Evolutionary conservation across 2,888 invertebrate species (phyloP).

Genomic region (Zeuzera pyrina): DNA sequence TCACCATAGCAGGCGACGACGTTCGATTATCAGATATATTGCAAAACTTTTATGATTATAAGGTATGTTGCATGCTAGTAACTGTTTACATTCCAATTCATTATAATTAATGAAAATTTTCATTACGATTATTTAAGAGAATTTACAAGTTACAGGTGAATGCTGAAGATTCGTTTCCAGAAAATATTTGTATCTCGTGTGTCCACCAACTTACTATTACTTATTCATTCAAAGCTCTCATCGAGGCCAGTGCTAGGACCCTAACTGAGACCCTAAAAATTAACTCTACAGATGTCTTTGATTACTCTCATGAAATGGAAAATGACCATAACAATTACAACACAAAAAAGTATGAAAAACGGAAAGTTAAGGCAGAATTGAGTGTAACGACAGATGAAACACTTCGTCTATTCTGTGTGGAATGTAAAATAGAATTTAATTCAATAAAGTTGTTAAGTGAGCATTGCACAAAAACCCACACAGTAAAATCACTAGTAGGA

Average conservation of each 20-base stretch:
- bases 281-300: conserved; percentile 34
- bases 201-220: conserved; percentile 59
- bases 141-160: conserved; percentile 27
- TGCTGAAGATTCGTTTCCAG: conserved; percentile 37
- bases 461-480: conserved; percentile 49
- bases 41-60: conserved; percentile 47
- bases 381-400: conserved; percentile 21
- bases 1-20: conserved; percentile 44
- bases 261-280: conserved; percentile 28
- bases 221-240: conserved; percentile 58
- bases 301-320: conserved; percentile 32
- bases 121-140: background rate
- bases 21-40: conserved; percentile 50
- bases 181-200: conserved; percentile 55
- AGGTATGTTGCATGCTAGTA: conserved; percentile 44
- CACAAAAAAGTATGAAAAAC: conserved; percentile 21
- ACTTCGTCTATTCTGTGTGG: conserved; percentile 45
- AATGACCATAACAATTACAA: conserved; percentile 17
- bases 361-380: conserved; percentile 15
- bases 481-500: conserved; percentile 39
- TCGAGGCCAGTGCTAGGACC: conserved; percentile 46
- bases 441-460: conserved; percentile 35
- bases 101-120: background rate
- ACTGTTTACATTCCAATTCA: background rate
- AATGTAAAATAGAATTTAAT: conserved; percentile 51